Percentiles rank a stretch among this genome's conserved stretches.
These are phyloP conservation scores for Chloropsis hardwickii DNA, from an alignment of 2,113 vertebrate species.

Conservation along the genomic window DNA sequence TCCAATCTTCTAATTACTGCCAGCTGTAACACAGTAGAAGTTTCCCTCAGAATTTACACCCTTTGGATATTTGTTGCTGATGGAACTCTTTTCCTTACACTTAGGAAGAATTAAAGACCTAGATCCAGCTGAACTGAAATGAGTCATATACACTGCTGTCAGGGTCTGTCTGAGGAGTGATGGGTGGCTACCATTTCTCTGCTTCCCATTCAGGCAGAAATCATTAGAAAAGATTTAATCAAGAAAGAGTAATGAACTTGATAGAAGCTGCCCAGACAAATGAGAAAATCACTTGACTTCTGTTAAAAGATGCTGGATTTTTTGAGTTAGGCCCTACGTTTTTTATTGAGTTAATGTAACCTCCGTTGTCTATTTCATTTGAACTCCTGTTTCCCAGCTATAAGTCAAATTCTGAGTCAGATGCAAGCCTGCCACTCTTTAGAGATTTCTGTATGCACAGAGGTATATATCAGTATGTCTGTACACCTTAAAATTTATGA, in stretches of 20 bases:
- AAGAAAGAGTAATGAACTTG: constrained; percentile 24
- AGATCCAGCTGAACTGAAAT: background rate
- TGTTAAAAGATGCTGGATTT: background rate
- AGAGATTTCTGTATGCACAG: background rate
- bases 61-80: background rate
- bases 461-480: background rate
- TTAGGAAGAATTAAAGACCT: background rate
- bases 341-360: background rate
- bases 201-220: background rate
- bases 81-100: background rate
- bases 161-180: background rate
- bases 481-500: background rate
- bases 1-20: background rate
- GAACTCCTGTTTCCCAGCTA: background rate
- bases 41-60: background rate
- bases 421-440: background rate
- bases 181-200: background rate
- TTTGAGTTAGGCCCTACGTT: background rate
- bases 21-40: background rate
- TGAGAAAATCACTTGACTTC: background rate
- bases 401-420: background rate
- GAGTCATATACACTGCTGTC: background rate
- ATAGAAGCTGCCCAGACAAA: constrained; percentile 10
- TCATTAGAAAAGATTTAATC: constrained; percentile 49
- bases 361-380: background rate